A percentile compares a stretch with the other conserved stretches of the same genome.
These are phyloP conservation scores for Alouatta palliata DNA, from an alignment of 2,113 vertebrate species.

Conservation along the genomic window DNA sequence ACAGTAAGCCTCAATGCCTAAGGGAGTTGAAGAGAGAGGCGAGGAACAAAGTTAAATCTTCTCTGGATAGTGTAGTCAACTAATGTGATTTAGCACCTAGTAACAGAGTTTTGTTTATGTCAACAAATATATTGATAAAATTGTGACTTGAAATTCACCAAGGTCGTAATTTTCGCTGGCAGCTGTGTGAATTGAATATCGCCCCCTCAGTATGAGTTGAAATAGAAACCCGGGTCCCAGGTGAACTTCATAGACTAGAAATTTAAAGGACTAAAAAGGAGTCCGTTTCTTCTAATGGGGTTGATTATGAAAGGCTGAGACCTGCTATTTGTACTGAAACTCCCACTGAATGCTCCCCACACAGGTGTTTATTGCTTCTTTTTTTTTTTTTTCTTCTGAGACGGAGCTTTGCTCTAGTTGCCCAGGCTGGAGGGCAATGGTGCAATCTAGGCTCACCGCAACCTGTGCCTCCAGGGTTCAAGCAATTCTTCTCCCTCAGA, in stretches of 20 bases:
- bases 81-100: neutral
- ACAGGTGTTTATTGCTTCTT: neutral
- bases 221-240: neutral
- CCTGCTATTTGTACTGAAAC: neutral
- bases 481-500: too few relatives aligned
- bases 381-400: too few relatives aligned
- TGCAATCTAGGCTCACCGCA: too few relatives aligned
- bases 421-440: too few relatives aligned
- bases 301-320: neutral
- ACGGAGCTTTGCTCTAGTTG: too few relatives aligned
- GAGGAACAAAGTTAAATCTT: neutral
- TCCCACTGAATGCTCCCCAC: neutral
- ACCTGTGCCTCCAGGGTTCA: too few relatives aligned
- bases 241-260: neutral
- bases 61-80: neutral
- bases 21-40: neutral
- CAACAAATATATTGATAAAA: neutral
- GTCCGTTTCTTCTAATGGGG: accelerated
- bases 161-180: neutral
- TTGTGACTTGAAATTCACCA: neutral
- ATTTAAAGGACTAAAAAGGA: neutral
- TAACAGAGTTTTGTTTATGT: neutral
- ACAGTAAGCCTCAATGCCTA: neutral
- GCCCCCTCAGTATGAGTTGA: neutral
- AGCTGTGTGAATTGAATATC: neutral